Percentiles rank a stretch among this genome's conserved stretches.
Evolutionary conservation across 2,888 invertebrate genomes (phyloP).

Genomic region (Dyspetes luteomarginatus): DNA sequence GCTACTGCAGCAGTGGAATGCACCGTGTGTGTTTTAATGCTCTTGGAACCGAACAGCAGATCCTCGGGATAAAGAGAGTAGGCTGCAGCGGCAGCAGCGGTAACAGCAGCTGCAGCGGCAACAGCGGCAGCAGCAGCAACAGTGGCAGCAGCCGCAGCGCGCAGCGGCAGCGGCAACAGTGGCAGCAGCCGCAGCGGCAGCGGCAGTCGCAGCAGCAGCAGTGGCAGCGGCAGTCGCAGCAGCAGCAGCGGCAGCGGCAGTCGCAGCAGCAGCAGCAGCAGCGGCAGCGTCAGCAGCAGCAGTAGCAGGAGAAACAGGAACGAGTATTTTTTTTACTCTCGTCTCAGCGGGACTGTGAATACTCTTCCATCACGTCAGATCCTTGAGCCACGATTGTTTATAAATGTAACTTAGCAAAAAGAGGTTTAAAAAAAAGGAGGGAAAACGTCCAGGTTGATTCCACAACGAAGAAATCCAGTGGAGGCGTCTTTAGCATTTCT

Average conservation of each 20-base stretch:
- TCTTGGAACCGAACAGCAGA: constrained; percentile 60
- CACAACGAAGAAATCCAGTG: neutral
- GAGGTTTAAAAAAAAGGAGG: constrained; percentile 67
- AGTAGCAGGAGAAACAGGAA: constrained; percentile 33
- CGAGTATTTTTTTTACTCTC: constrained; percentile 41
- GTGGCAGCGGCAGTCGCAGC: too few species aligned
- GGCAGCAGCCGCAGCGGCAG: too few species aligned
- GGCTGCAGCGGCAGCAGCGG: constrained; percentile 20
- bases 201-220: too few species aligned
- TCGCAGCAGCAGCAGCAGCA: too few species aligned
- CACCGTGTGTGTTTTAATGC: constrained; percentile 71
- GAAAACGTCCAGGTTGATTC: constrained; percentile 1
- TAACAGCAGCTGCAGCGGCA: constrained; percentile 36
- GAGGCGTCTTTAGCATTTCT: too few species aligned
- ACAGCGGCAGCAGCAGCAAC: too few species aligned
- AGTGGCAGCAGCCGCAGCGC: too few species aligned
- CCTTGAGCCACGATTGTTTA: constrained; percentile 44
- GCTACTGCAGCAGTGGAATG: constrained; percentile 67
- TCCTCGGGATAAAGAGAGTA: constrained; percentile 49
- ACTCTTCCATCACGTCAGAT: constrained; percentile 44
- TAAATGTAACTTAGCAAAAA: constrained; percentile 48
- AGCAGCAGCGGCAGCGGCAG: too few species aligned
- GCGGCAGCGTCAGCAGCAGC: constrained; percentile 35
- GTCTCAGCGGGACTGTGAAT: constrained; percentile 30
- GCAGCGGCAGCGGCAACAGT: too few species aligned